Base-by-base conservation (phyloP, 2,888 invertebrate species). In the Rosalia funebris region DNA sequence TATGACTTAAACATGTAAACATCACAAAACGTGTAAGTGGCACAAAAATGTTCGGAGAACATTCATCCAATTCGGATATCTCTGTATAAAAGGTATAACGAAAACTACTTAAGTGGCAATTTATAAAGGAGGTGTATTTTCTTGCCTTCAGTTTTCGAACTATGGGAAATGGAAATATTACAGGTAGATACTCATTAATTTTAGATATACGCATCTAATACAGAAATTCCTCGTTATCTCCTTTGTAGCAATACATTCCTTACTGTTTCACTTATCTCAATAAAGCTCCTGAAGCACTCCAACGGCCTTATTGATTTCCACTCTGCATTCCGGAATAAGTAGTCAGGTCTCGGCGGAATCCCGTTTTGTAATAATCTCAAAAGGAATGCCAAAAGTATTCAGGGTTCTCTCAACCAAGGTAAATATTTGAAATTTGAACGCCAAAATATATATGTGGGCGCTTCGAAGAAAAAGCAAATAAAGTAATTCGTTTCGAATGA, bases 391-490 rank as follows among this genome's bases (percentile, higher is more conserved):
- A 55, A 59, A 64, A 66, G 66, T 65, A 66, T 68, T 66, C 68
- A 53, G 57, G 63, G 53, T 55, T 63, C 65, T 56, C 55, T 58
- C 53, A 67, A 59, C 59, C 56, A 70, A 72, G 70, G 71, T 72
- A 75, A 74, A 75, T 74, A 74, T 74, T 73, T 73, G 71, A 70
- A 73, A 74, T 71, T 73, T 73, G 71, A 72, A 74, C 69, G 68
- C 63, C 67, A 46, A 52, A 64, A 58, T 62, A 55, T 57, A 62
- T 60, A 55, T 60, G 37, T 53, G 59, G 45, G 48, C 45, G 54
- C 57, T 42, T 52, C 34, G 31, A 39, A 59, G 57, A 53, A 48
- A n/a, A 48, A 61, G 60, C 63, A 63, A 66, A 65, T 63, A 66
- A 63, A 58, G 65, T 64, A 62, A 69, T 69, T 68, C 60, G 57